Evolutionary conservation across 2,113 vertebrate species (phyloP).

Genomic region (Tachuris rubrigastra): DNA sequence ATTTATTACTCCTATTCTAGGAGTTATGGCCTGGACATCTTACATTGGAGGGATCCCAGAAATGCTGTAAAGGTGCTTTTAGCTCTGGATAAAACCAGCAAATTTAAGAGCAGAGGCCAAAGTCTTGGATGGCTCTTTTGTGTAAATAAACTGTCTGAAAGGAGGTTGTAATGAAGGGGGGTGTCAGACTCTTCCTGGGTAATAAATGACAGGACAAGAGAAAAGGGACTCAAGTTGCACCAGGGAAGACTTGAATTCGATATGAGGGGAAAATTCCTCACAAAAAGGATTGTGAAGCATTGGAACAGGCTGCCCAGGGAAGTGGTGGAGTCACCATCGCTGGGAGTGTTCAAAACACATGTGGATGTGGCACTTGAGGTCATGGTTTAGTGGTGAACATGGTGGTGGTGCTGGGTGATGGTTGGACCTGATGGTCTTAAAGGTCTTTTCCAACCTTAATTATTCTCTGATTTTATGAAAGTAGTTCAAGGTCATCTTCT

Average conservation of each 20-base stretch:
- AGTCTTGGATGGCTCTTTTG: background rate
- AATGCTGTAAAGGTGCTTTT: background rate
- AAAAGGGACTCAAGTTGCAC: background rate
- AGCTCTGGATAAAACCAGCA: background rate
- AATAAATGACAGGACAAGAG: background rate
- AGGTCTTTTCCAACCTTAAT: background rate
- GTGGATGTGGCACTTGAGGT: background rate
- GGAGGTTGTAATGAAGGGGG: background rate
- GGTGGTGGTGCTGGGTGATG: background rate
- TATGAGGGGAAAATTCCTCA: background rate
- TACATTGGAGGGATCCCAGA: background rate
- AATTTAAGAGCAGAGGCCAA: background rate
- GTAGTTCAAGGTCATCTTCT: background rate
- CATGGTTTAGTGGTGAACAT: background rate
- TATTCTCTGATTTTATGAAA: background rate
- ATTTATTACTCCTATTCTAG: background rate
- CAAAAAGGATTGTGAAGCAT: background rate
- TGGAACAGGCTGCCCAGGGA: background rate
- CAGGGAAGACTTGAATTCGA: accelerated
- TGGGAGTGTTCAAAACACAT: background rate
- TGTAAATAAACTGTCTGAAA: background rate
- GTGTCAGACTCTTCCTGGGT: background rate
- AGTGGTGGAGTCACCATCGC: background rate
- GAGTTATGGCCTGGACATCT: background rate
- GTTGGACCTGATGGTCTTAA: background rate